Base-by-base conservation (phyloP, 2,113 vertebrate genomes). In the Megaceryle torquata region DNA sequence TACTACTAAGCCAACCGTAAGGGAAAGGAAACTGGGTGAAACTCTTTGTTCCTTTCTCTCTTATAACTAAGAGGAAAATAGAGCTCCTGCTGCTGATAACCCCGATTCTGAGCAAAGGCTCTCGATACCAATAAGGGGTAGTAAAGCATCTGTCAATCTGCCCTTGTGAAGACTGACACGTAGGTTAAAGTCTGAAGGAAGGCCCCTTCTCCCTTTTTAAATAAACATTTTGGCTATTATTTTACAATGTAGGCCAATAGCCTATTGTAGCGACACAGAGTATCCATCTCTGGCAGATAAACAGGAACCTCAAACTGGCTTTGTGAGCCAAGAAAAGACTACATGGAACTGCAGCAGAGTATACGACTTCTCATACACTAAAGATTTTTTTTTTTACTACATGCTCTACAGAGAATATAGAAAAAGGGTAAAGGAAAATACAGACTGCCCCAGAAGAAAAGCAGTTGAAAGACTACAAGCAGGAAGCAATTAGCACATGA, bases 41-140 rank as follows among this genome's bases (percentile, higher is more conserved):
- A 35, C 39, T 65, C 39, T 59, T 74, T 75, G 59, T 61, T 89
- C 57, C 24, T 81, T 86, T 98, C 99, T 53, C 43, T 35, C 59
- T 78, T 53, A 71, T 77, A 83, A 71, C 39, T 88, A 48, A 72
- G 43, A 59, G 28, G 29, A 86, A 69, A 82, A 35, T 39, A 59
- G 50, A 87, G 56, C 56, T 79, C 59, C 74, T 80, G 51, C 59
- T 91, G 48, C 46, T 60, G 44, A 75, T 82, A 89, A 89, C 46
- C 64, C 56, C 50, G 57, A 90, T 77, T 90, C 56, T 63, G 50
- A 84, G 82, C 56, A 84, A 84, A 90, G 48, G 50, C 60, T 83
- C 56, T 70, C 79, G 56, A 71, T 90, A 69, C 56, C 64, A 70
- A 77, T 24, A 24, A 89, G 64, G 63, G 63, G 68, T 69, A 89